Evolutionary conservation across 2,888 invertebrate species (phyloP), one percentile per base, ranked within the genome.

Genomic region (Idaea aversata): DNA sequence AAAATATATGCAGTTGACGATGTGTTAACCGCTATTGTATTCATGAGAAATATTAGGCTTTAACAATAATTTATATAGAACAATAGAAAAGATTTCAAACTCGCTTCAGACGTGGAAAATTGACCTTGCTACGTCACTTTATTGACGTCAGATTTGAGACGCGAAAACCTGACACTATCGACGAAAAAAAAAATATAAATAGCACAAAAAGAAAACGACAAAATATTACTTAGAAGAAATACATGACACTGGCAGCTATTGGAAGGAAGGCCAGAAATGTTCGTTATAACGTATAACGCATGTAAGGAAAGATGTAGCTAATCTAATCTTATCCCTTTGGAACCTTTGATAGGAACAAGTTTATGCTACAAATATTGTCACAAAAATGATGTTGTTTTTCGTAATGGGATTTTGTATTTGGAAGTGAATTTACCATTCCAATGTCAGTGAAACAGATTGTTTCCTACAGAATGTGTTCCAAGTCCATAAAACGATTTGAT

Each of bases 381-480:
- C 47, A 7, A 47, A 47, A 47, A 47, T 4, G 80, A 69, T 73
- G 77, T 79, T 82, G 85, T 82, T 86, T 85, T 84, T 79, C 77
- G 78, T 82, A 86, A 86, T 85, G 79, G 80, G 80, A 80, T 84
- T 82, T 47, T 73, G 63, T 70, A 74, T 76, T 74, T 71, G 75
- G 75, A 75, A 70, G 64, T 65, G 63, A 69, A 74, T 71, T 71
- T 60, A 68, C 70, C 67, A 67, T 63, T 60, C 67, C 70, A 64
- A 68, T 63, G 60, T 64, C 65, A 63, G 60, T 66, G 63, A 69
- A 70, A 70, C 73, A 69, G 71, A 69, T 70, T 74, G 70, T 74
- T 71, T 71, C 73, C 63, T 66, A 63, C 66, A 68, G 72, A 73
- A 72, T 68, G 69, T 68, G 67, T 64, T 67, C 71, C 61, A 71